Evolutionary conservation across 2,888 invertebrate species (phyloP).

Genomic region (Rutpela maculata): DNA sequence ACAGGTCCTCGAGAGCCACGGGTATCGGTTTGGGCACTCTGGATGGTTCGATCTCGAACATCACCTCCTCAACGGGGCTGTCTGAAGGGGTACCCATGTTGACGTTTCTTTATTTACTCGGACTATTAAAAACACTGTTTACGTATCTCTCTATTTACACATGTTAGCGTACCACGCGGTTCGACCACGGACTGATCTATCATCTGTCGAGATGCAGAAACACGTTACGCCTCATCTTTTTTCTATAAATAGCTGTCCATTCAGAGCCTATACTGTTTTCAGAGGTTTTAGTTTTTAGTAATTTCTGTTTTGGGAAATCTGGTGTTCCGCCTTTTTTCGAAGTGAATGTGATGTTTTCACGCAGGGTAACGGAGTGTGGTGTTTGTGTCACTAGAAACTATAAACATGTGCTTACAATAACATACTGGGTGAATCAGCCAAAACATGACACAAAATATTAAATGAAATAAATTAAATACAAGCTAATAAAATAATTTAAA

Average conservation of each 20-base stretch:
- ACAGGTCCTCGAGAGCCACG: conserved; percentile 92
- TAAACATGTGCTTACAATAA: background rate
- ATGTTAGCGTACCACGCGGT: conserved; percentile 24
- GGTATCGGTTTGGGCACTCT: conserved; percentile 88
- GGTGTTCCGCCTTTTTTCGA: background rate
- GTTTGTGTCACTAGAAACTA: background rate
- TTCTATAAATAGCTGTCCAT: conserved; percentile 49
- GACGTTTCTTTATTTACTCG: background rate
- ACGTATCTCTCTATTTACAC: conserved; percentile 19
- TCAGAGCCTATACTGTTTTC: conserved; percentile 5
- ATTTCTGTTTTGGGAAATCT: conserved; percentile 16
- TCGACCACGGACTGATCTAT: conserved; percentile 56
- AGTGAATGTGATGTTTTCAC: conserved; percentile 34
- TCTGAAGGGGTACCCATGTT: conserved; percentile 90
- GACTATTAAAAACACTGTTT: conserved; percentile 17
- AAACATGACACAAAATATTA: background rate
- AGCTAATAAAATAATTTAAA: no score
- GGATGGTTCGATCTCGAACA: conserved; percentile 89
- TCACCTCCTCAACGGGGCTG: conserved; percentile 90
- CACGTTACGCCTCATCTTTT: conserved; percentile 61
- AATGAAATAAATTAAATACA: background rate
- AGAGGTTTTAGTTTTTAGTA: conserved; percentile 6
- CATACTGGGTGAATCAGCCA: conserved; percentile 12
- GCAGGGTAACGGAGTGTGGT: background rate
- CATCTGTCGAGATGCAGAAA: conserved; percentile 60